phyloP scores from a whole-genome alignment of 2,113 vertebrate genomes.

The Alethe diademata region DNA sequence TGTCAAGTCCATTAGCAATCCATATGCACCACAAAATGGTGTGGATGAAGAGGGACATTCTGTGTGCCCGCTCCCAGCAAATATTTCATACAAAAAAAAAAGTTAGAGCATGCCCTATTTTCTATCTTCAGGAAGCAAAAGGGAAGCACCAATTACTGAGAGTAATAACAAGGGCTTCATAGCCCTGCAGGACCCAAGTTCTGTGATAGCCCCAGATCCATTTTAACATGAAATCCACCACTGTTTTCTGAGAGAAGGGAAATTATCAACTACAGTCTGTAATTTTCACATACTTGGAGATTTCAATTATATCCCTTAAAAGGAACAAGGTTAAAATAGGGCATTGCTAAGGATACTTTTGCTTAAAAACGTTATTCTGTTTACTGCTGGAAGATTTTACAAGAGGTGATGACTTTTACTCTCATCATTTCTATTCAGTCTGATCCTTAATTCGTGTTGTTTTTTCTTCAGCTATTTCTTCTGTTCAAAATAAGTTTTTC shows the following conservation, averaged over 20 bases:
- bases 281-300: not conserved
- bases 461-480: not conserved
- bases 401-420: not conserved
- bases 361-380: not conserved
- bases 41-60: rapidly evolving
- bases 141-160: not conserved
- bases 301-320: not conserved
- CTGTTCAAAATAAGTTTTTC: not conserved
- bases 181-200: not conserved
- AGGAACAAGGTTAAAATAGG: not conserved
- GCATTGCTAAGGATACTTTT: not conserved
- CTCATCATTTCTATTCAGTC: not conserved
- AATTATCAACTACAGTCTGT: not conserved
- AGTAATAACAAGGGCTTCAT: not conserved
- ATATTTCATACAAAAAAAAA: not conserved
- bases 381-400: not conserved
- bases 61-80: not conserved
- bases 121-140: not conserved
- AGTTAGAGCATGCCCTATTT: not conserved
- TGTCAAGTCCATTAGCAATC: not conserved
- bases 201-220: not conserved
- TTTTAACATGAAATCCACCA: not conserved
- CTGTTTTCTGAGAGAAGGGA: not conserved
- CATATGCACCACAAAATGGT: not conserved
- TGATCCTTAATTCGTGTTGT: not conserved